Evolutionary conservation across 2,888 invertebrate species (phyloP).

Genomic region (Tuta absoluta): DNA sequence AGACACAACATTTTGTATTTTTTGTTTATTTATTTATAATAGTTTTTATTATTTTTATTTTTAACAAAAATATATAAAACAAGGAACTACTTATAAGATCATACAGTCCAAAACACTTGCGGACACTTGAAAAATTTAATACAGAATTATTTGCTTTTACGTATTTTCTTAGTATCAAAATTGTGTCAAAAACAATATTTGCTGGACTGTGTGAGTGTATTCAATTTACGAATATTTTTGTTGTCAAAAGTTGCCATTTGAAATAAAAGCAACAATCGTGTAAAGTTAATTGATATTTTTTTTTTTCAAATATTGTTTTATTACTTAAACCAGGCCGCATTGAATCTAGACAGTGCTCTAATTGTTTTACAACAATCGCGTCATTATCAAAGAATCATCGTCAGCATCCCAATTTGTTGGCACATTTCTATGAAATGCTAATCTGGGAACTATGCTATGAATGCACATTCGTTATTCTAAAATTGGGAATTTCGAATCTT

Average conservation of each 20-base stretch:
- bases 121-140: neutral
- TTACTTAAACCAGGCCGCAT: too few relatives aligned
- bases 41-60: slow-evolving; percentile 33
- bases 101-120: slow-evolving; percentile 28
- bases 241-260: too few relatives aligned
- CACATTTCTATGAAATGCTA: slow-evolving; percentile 38
- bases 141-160: neutral
- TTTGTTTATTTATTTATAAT: slow-evolving; percentile 32
- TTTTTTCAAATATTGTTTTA: too few relatives aligned
- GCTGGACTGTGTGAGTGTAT: too few relatives aligned
- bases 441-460: slow-evolving; percentile 34
- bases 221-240: too few relatives aligned
- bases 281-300: too few relatives aligned
- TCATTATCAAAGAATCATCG: neutral
- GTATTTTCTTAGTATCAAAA: neutral
- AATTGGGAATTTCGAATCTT: slow-evolving; percentile 3
- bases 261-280: too few relatives aligned
- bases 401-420: slow-evolving; percentile 5
- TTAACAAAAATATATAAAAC: slow-evolving; percentile 40
- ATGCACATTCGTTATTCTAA: slow-evolving; percentile 15
- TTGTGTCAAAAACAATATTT: neutral
- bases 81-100: slow-evolving; percentile 59
- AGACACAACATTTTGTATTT: slow-evolving; percentile 42
- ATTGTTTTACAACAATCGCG: neutral
- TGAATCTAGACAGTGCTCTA: too few relatives aligned